Evolutionary conservation across 1,140 invertebrate species (phyloP).

Genomic region (Oncopodura yosiiana): DNA sequence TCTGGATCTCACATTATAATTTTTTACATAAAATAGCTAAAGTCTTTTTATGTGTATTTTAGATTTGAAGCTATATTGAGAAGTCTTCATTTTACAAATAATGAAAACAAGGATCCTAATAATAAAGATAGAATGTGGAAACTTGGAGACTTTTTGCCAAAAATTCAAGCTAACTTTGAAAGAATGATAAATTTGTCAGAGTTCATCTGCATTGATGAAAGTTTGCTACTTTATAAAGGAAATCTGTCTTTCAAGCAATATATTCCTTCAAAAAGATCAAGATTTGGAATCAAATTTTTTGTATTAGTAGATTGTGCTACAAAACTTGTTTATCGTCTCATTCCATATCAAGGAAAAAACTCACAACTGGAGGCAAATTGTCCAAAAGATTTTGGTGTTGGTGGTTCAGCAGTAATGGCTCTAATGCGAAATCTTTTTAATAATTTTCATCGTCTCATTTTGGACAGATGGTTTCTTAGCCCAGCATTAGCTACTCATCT

Average conservation of each 20-base stretch:
- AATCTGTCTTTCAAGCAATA: constrained; percentile 39
- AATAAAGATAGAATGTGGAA: constrained; percentile 23
- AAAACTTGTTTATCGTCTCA: constrained; percentile 38
- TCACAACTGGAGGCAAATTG: too few relatives aligned
- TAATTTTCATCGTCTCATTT: constrained; percentile 39
- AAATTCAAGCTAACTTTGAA: constrained; percentile 29
- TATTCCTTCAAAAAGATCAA: constrained; percentile 37
- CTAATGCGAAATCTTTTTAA: constrained; percentile 30
- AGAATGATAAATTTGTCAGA: constrained; percentile 23
- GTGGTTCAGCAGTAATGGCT: constrained; percentile 30
- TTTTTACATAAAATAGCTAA: too few relatives aligned
- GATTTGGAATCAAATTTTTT: constrained; percentile 41
- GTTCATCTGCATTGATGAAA: constrained; percentile 26
- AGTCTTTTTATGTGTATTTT: too few relatives aligned
- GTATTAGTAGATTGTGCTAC: constrained; percentile 38
- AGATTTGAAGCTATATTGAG: constrained; percentile 23
- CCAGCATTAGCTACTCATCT: constrained; percentile 37
- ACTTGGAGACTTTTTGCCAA: constrained; percentile 15
- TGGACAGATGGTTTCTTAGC: constrained; percentile 43
- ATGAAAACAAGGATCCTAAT: constrained; percentile 4
- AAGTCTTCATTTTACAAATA: constrained; percentile 32
- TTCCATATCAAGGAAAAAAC: constrained; percentile 36
- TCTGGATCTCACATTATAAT: too few relatives aligned
- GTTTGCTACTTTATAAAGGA: constrained; percentile 37
- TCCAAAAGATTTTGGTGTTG: constrained; percentile 30